These are phyloP conservation scores for Mylabris phalerata DNA, from an alignment of 1,140 invertebrate genomes.

Conservation along the genomic window DNA sequence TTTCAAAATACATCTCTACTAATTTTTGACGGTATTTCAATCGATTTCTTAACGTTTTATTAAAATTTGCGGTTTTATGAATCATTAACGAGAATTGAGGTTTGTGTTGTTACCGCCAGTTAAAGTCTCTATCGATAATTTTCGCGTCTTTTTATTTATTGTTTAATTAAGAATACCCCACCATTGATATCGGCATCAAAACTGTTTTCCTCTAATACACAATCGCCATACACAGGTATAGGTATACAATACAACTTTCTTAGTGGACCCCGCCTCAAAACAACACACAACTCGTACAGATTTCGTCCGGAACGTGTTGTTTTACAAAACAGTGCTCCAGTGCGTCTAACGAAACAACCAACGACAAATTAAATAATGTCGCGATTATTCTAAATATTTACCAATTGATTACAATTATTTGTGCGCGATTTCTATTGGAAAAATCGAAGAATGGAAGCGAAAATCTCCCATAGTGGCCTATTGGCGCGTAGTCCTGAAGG, in stretches of 20 bases:
- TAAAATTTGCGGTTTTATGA: no score
- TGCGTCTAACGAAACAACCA: not conserved
- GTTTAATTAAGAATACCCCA: not conserved
- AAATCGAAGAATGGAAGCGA: conserved; percentile 31
- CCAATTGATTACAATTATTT: not conserved
- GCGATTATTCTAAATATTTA: not conserved
- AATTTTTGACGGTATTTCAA: no score
- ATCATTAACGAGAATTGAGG: no score
- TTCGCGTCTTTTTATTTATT: no score
- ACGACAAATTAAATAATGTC: not conserved
- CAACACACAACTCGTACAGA: not conserved
- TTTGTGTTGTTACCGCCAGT: no score
- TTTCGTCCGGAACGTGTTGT: not conserved
- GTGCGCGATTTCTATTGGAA: not conserved
- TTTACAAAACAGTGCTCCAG: no score
- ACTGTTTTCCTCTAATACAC: conserved; percentile 18
- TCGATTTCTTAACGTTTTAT: no score
- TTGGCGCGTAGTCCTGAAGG: conserved; percentile 84
- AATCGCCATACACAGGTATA: conserved; percentile 17
- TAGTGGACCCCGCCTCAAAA: conserved; percentile 20
- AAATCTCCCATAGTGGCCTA: conserved; percentile 55
- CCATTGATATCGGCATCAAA: conserved; percentile 5
- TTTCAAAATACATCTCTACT: no score
- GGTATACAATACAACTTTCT: conserved; percentile 5
- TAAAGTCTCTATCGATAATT: no score